A percentile compares a stretch with the other conserved stretches of the same genome.
phyloP scores from a whole-genome alignment of 2,797 vertebrate species.

The Siniperca obscura region DNA sequence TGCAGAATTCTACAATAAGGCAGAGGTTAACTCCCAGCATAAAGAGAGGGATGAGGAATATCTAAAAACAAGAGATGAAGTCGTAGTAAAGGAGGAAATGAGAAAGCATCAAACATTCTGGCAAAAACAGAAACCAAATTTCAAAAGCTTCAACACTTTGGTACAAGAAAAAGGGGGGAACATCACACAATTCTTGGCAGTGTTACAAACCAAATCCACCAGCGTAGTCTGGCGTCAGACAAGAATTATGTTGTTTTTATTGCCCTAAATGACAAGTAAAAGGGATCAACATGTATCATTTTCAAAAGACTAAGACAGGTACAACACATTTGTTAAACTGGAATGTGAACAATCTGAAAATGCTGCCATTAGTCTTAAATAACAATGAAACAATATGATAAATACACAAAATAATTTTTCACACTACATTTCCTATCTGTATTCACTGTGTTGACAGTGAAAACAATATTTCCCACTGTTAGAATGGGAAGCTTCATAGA shows the following conservation, averaged over 20 bases:
- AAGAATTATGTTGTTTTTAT: constrained; percentile 7
- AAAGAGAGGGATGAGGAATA: constrained; percentile 56
- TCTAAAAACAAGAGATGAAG: constrained; percentile 9
- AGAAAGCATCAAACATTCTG: neutral
- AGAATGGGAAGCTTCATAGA: constrained; percentile 2
- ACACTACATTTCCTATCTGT: neutral
- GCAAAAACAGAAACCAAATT: constrained; percentile 4
- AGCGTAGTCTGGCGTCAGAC: neutral
- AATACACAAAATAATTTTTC: constrained; percentile 20
- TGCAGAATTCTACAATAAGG: constrained; percentile 35
- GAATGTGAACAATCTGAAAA: constrained; percentile 62
- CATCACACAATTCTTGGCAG: constrained; percentile 5
- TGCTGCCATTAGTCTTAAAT: constrained; percentile 35
- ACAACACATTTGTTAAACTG: constrained; percentile 6
- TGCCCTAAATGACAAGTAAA: constrained; percentile 5
- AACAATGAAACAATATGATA: constrained; percentile 28
- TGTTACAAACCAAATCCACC: constrained; percentile 10
- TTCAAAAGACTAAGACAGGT: constrained; percentile 9
- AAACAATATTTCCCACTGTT: constrained; percentile 6
- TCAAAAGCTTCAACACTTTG: constrained; percentile 2
- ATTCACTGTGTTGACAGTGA: neutral
- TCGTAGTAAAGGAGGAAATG: neutral
- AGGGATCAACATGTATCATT: neutral
- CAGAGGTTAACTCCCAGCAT: constrained; percentile 37
- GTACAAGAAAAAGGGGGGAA: neutral